Percentiles rank a stretch among this genome's conserved stretches.
phyloP scores from a whole-genome alignment of 2,797 vertebrate species.

The Ara ararauna region DNA sequence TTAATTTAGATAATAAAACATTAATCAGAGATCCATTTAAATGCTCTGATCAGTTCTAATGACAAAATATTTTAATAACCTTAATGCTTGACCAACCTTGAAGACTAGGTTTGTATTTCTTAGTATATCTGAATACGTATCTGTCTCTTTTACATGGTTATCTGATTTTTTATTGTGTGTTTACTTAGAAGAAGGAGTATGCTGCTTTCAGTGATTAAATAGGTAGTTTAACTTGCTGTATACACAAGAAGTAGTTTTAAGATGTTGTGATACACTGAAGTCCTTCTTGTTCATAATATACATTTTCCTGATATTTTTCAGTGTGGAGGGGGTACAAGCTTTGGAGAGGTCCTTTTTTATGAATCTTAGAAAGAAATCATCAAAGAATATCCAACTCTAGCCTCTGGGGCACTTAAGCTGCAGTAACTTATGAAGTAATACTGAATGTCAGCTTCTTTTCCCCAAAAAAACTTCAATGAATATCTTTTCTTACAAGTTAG shows the following conservation, averaged over 20 bases:
- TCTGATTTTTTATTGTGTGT: neutral
- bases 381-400: neutral
- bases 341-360: neutral
- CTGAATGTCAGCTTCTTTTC: neutral
- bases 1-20: conserved; percentile 48
- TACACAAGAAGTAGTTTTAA: neutral
- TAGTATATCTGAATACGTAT: neutral
- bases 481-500: neutral
- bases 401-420: neutral
- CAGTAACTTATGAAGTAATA: neutral
- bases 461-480: neutral
- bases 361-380: neutral
- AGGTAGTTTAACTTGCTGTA: neutral
- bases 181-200: neutral
- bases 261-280: neutral
- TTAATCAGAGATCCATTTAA: conserved; percentile 26
- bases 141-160: neutral
- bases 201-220: neutral
- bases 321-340: neutral
- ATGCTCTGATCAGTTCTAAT: conserved; percentile 32
- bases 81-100: conserved; percentile 21
- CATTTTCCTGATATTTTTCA: neutral
- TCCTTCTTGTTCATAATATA: neutral
- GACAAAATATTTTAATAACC: conserved; percentile 49
- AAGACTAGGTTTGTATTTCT: neutral